Conservation (phyloP, 2,888 invertebrate genomes). For the Lacanobia oleracea region DNA sequence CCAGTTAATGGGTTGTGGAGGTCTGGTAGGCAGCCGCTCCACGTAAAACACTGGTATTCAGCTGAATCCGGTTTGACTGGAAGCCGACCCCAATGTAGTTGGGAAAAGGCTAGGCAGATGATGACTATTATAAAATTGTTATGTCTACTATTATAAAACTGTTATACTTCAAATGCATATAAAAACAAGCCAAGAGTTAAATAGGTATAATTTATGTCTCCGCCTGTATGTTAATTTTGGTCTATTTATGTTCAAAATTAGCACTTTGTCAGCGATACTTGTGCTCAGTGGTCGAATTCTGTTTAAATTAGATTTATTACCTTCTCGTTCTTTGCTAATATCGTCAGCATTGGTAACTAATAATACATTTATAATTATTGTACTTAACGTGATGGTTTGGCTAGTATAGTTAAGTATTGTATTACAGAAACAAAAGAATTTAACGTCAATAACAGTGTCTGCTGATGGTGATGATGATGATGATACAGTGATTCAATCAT, state of each 20-base stretch:
- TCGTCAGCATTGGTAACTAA: constrained; percentile 35
- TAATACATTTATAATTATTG: constrained; percentile 10
- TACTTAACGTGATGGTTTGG: neutral
- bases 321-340: constrained; percentile 26
- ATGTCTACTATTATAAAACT: neutral
- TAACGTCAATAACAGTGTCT: neutral
- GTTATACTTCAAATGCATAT: constrained; percentile 7
- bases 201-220: constrained; percentile 37
- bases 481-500: neutral
- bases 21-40: no score
- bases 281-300: constrained; percentile 56
- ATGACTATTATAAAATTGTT: no score
- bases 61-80: no score
- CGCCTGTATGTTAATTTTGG: constrained; percentile 65
- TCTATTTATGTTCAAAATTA: constrained; percentile 68
- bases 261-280: constrained; percentile 56
- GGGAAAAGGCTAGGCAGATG: no score
- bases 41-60: no score
- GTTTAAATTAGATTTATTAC: constrained; percentile 63
- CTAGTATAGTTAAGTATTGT: neutral
- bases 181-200: constrained; percentile 17
- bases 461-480: no score
- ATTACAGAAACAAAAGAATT: neutral
- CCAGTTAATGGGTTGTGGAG: no score
- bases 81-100: no score